These are phyloP conservation scores for Nyctalus aviator DNA, from an alignment of 2,797 vertebrate genomes.

Conservation along the genomic window DNA sequence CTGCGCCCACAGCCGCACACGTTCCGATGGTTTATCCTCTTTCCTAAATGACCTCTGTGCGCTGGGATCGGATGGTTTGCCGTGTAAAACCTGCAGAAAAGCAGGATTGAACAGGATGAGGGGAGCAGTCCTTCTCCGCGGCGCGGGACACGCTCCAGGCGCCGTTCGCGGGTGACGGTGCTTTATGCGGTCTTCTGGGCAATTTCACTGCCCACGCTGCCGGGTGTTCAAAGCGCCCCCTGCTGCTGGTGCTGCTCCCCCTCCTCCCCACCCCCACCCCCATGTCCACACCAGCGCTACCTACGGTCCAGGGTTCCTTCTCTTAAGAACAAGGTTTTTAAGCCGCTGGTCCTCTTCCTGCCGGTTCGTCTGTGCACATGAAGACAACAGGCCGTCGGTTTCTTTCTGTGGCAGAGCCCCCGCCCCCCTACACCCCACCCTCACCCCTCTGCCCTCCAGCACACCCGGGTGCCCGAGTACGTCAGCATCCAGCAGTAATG, in stretches of 20 bases:
- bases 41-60: background rate
- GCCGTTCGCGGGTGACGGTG: background rate
- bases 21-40: background rate
- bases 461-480: no score
- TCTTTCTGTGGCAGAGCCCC: no score
- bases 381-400: background rate
- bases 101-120: background rate
- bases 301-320: background rate
- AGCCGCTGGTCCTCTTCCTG: background rate
- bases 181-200: background rate
- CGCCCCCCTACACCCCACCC: rapidly evolving
- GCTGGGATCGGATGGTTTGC: no score
- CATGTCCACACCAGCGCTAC: background rate
- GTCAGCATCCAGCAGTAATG: no score
- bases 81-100: background rate
- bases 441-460: rapidly evolving
- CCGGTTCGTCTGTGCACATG: background rate
- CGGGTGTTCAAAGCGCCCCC: background rate
- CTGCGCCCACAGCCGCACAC: background rate
- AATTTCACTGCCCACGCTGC: background rate
- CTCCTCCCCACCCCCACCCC: rapidly evolving
- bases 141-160: background rate
- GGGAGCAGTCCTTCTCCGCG: background rate
- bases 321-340: background rate
- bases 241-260: background rate